Percentiles rank a stretch among this genome's conserved stretches.
These are phyloP conservation scores for Periophthalmus magnuspinnatus DNA, from an alignment of 2,797 vertebrate species.

Conservation along the genomic window DNA sequence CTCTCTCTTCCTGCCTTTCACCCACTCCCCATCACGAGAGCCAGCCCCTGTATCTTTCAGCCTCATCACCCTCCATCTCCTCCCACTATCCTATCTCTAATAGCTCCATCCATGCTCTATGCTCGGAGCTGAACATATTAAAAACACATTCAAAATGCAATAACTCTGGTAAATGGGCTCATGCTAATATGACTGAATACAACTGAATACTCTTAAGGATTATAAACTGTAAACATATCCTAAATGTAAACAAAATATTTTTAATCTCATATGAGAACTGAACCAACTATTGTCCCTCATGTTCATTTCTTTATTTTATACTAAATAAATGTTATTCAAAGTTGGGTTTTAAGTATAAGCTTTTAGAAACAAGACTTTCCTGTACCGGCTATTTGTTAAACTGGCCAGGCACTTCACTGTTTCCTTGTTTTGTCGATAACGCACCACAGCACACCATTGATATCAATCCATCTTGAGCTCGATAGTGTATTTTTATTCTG, in stretches of 20 bases:
- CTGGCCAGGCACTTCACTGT: neutral
- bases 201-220: neutral
- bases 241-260: neutral
- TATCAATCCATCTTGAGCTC: conserved; percentile 16
- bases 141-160: conserved; percentile 10
- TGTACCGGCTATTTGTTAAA: neutral
- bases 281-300: neutral
- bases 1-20: conserved; percentile 10
- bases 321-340: neutral
- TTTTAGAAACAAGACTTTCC: neutral
- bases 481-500: conserved; percentile 6
- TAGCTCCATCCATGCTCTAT: conserved; percentile 5
- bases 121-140: conserved; percentile 11
- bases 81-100: conserved; percentile 11
- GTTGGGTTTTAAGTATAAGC: neutral
- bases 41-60: conserved; percentile 11
- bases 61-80: conserved; percentile 3
- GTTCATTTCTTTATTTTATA: neutral
- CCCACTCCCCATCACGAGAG: neutral
- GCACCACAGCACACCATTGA: conserved; percentile 20
- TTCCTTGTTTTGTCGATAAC: conserved; percentile 19
- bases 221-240: neutral
- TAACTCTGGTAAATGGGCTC: neutral
- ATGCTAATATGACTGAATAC: neutral
- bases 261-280: neutral